A percentile compares a stretch with the other conserved stretches of the same genome.
Evolutionary conservation across 2,113 vertebrate genomes (phyloP).

Genomic region (cat (Felis catus)): F.catus_Fca126_mat1.0 CM031416.1:53296501-53297000

Average conservation of each 20-base stretch:
- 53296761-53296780: not conserved
- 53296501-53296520: not conserved
- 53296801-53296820: not conserved
- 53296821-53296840: not conserved
- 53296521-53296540: not conserved
- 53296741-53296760: not conserved
- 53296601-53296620: not conserved
- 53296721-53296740: not conserved
- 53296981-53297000: not conserved
- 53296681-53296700: not conserved
- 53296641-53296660: not conserved
- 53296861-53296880: not conserved
- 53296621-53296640: not conserved
- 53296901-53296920: not conserved
- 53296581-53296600: not conserved
- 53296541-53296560: not conserved
- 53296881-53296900: not conserved
- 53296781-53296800: not conserved
- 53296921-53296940: not conserved
- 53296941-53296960: not conserved
- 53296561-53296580: not conserved
- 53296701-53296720: not conserved
- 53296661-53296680: not conserved
- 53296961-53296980: not conserved
- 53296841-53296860: not conserved